These are phyloP conservation scores for Apeira syringaria DNA, from an alignment of 2,888 invertebrate genomes.

Conservation along the genomic window DNA sequence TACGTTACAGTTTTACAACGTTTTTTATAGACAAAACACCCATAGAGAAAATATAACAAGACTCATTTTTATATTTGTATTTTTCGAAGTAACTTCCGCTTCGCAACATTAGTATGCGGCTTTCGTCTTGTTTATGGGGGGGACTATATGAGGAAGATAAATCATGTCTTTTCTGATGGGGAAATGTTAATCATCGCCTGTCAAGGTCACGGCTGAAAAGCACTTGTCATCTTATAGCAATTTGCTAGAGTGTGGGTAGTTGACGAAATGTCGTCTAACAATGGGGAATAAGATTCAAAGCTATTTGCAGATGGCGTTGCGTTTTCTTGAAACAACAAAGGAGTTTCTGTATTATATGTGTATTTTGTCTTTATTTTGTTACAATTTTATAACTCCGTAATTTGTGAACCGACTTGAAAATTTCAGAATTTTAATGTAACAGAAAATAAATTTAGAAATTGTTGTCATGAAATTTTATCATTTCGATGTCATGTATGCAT, in stretches of 20 bases:
- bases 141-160: conserved; percentile 29
- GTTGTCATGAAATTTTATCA: too few species aligned
- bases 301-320: too few species aligned
- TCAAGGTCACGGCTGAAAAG: conserved; percentile 27
- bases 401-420: too few species aligned
- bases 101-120: conserved; percentile 24
- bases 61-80: conserved; percentile 13
- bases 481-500: too few species aligned
- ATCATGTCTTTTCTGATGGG: conserved; percentile 31
- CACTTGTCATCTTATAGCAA: conserved; percentile 16
- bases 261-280: conserved; percentile 4
- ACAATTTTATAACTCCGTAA: too few species aligned
- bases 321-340: too few species aligned
- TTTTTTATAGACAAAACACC: conserved; percentile 24
- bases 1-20: conserved; percentile 19
- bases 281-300: too few species aligned
- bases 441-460: too few species aligned
- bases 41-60: background rate
- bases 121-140: conserved; percentile 27
- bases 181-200: conserved; percentile 30
- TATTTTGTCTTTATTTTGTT: too few species aligned
- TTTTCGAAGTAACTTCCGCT: conserved; percentile 14
- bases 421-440: too few species aligned
- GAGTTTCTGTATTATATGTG: too few species aligned
- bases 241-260: conserved; percentile 12